phyloP scores from a whole-genome alignment of 2,888 invertebrate species.

The Plagodis pulveraria region DNA sequence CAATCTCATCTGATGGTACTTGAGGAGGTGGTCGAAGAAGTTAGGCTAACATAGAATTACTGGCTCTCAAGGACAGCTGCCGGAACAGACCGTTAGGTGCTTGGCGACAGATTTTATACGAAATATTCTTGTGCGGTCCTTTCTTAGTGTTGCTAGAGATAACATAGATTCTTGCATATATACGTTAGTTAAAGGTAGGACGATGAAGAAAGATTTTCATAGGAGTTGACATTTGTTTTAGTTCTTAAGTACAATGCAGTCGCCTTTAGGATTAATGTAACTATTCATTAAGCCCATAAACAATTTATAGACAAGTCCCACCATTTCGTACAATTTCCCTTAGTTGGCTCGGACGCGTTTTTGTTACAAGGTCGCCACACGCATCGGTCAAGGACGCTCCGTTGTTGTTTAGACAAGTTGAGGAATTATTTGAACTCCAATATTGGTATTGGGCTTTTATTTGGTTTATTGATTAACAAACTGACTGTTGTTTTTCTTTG shows the following conservation, averaged over 20 bases:
- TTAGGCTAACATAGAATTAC: no score
- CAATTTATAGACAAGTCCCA: background rate
- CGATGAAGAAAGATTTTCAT: no score
- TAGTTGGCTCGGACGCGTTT: conserved; percentile 31
- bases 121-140: no score
- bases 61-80: no score
- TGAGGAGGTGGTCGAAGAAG: no score
- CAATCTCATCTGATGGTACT: no score
- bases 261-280: background rate
- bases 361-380: conserved; percentile 37
- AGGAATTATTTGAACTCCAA: conserved; percentile 27
- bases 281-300: conserved; percentile 8
- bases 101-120: no score
- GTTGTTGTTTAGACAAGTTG: conserved; percentile 37
- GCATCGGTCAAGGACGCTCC: conserved; percentile 46
- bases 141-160: no score
- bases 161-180: no score
- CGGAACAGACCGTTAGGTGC: no score
- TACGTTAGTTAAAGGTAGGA: no score
- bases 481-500: conserved; percentile 7
- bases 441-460: conserved; percentile 27
- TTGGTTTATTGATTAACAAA: conserved; percentile 25
- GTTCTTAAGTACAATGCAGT: background rate
- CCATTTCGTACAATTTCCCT: conserved; percentile 19
- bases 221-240: background rate